Evolutionary conservation across 2,888 invertebrate species (phyloP), one percentile per base, ranked within the genome.

Genomic region (Hirudinaria manillensis): DNA sequence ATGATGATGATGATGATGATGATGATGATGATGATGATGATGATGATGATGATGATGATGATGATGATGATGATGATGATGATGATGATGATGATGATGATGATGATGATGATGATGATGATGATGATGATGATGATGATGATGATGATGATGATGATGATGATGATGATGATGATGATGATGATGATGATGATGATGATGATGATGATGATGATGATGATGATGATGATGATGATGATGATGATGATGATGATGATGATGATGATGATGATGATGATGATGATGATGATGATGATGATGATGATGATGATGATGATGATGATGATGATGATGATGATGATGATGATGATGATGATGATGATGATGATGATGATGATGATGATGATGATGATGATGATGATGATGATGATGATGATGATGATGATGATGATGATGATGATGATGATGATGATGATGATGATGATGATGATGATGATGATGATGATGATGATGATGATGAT

Each of bases 401-500:
- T 66, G 67, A 66, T 66, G 67, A 66, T 66, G 24, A 66, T 66
- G 67, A 66, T 66, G 29, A 66, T 66, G 67, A 66, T 66, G 67
- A 66, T 66, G 67, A 66, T 66, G 67, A 66, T 66, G 67, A 66
- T 66, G 67, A 66, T 66, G 67, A 66, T 27, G 29, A 66, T 66
- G 67, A 66, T 66, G 67, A 27, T 66, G 55, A 66, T 66, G 67
- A 27, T 66, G 67, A 66, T 66, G 67, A 66, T 66, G 67, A 27
- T 66, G 67, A 66, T 66, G 67, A 66, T 66, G 29, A 66, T 66
- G 67, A 27, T 66, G 67, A 27, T 66, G 67, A 66, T 66, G 67
- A 66, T 66, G 67, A 66, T 66, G 67, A 66, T 66, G 67, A 66
- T 66, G 67, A 66, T 66, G 67, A 66, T 66, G 67, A 66, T 66